These are phyloP conservation scores for Aurelia coerulea DNA, from an alignment of 30 jellyfish, hydroid and myxozoan species.

Conservation along the genomic window DNA sequence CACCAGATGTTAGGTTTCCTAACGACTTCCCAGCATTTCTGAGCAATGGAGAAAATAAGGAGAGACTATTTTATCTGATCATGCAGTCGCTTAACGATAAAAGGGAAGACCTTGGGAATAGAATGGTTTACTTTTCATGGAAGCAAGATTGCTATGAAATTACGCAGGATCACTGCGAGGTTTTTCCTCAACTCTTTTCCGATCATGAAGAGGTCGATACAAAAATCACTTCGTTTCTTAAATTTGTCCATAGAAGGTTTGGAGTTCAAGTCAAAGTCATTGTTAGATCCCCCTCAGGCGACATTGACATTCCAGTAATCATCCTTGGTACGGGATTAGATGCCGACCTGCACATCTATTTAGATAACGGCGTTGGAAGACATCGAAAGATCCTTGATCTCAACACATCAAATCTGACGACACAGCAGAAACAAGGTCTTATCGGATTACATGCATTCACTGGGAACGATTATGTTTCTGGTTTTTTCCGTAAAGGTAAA, in stretches of 20 bases:
- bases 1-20: constrained; percentile 30
- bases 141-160: not conserved
- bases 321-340: not conserved
- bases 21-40: not conserved
- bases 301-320: constrained; percentile 6
- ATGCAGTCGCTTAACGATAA: not conserved
- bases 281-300: constrained; percentile 48
- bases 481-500: constrained; percentile 33
- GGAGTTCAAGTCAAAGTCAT: constrained; percentile 8
- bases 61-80: constrained; percentile 13
- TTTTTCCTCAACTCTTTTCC: not conserved
- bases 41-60: constrained; percentile 31
- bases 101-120: not conserved
- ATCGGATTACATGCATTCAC: constrained; percentile 57
- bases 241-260: not conserved
- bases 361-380: constrained; percentile 38
- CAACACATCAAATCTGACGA: constrained; percentile 19
- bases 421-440: constrained; percentile 19
- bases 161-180: not conserved
- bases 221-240: not conserved
- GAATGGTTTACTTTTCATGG: not conserved
- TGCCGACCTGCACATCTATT: not conserved
- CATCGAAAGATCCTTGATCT: constrained; percentile 17
- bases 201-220: constrained; percentile 40
- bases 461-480: constrained; percentile 42